Conservation (phyloP, 2,888 invertebrate species). For the Pteria penguin region DNA sequence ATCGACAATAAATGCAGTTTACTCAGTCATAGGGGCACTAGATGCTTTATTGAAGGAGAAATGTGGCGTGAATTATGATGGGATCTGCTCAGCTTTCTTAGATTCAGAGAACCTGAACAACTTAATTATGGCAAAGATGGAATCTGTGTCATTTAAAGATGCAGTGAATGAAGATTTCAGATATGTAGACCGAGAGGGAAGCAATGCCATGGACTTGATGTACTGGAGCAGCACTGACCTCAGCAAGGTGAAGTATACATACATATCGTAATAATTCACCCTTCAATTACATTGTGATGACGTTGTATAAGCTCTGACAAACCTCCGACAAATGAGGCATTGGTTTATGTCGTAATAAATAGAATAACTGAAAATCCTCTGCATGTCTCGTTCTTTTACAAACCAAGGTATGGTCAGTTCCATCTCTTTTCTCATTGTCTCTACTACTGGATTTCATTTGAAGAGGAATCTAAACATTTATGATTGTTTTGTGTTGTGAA, state of each 20-base stretch:
- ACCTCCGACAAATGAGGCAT: too few species aligned
- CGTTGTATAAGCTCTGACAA: too few species aligned
- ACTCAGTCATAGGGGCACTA: slow-evolving; percentile 76
- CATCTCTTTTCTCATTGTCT: too few species aligned
- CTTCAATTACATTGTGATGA: too few species aligned
- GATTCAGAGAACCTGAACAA: slow-evolving; percentile 50
- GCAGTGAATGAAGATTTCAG: slow-evolving; percentile 53
- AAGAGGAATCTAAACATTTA: too few species aligned
- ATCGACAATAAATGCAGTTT: slow-evolving; percentile 79
- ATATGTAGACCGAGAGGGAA: slow-evolving; percentile 68
- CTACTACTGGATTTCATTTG: too few species aligned
- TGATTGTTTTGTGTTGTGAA: too few species aligned
- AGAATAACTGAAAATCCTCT: too few species aligned
- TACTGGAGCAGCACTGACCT: slow-evolving; percentile 49
- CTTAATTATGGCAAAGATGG: slow-evolving; percentile 60
- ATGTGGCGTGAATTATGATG: slow-evolving; percentile 63
- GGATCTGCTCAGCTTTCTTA: slow-evolving; percentile 60
- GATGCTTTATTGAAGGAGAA: slow-evolving; percentile 73
- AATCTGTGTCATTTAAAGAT: slow-evolving; percentile 57
- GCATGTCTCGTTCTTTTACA: too few species aligned
- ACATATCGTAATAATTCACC: too few species aligned
- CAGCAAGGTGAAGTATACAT: slow-evolving; percentile 51
- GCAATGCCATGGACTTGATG: slow-evolving; percentile 52
- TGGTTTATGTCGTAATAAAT: too few species aligned
- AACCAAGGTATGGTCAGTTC: too few species aligned